A percentile compares a stretch with the other conserved stretches of the same genome.
Evolutionary conservation across 2,113 vertebrate species (phyloP).

Genomic region (Promerops cafer): DNA sequence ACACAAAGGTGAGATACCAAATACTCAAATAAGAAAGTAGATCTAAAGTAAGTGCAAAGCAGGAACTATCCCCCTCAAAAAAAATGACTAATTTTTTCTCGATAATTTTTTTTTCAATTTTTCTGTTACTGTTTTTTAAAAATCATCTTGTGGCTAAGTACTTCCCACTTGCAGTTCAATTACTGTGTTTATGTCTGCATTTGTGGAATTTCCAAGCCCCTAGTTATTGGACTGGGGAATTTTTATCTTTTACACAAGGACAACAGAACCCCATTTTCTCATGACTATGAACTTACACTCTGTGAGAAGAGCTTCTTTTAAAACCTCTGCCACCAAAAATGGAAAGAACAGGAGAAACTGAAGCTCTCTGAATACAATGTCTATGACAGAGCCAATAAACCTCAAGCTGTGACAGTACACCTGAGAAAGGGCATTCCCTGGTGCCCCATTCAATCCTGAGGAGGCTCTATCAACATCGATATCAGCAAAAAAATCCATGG

Average conservation of each 20-base stretch:
- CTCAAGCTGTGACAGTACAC: background rate
- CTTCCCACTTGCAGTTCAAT: background rate
- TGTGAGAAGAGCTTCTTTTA: background rate
- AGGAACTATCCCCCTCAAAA: background rate
- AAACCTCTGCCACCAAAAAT: background rate
- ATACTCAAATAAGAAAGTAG: background rate
- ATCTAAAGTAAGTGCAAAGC: background rate
- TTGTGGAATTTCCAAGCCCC: background rate
- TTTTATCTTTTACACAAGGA: background rate
- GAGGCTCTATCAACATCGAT: fast-evolving
- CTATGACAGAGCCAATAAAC: background rate
- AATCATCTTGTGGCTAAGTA: background rate
- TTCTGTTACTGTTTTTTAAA: background rate
- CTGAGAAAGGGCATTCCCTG: background rate
- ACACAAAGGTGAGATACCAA: background rate
- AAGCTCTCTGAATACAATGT: background rate
- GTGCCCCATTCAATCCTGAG: background rate
- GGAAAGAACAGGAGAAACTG: background rate
- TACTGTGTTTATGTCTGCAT: background rate
- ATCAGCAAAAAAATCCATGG: background rate
- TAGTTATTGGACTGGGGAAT: background rate
- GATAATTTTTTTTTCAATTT: background rate
- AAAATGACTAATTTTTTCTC: background rate
- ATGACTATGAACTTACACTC: background rate
- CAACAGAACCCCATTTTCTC: background rate